phyloP scores from a whole-genome alignment of 2,113 vertebrate species.

The Aythya baeri region DNA sequence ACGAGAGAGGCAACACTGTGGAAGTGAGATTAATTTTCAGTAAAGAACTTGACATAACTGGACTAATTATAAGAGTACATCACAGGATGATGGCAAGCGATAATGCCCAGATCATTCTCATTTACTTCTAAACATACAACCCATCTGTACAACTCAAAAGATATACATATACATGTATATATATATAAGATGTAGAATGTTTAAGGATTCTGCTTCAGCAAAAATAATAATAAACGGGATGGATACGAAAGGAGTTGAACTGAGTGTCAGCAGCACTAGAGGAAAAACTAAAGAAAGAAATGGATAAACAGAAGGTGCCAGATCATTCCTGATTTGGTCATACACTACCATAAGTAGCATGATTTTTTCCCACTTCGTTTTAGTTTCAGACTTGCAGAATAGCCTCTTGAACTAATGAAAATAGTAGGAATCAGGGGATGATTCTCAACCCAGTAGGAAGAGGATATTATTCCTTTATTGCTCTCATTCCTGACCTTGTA shows the following conservation, averaged over 20 bases:
- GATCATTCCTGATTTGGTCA: not conserved
- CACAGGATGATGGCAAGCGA: not conserved
- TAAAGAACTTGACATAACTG: not conserved
- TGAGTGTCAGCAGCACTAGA: not conserved
- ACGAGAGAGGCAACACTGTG: not conserved
- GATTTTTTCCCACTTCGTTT: not conserved
- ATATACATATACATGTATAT: too few species aligned
- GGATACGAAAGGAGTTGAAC: not conserved
- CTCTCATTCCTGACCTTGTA: not conserved
- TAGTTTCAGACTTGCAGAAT: accelerated
- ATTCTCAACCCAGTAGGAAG: not conserved
- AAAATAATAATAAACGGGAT: not conserved
- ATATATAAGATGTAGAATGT: not conserved
- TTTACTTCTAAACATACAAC: not conserved
- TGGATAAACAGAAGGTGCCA: not conserved
- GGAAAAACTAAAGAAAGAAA: not conserved
- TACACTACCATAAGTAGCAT: accelerated
- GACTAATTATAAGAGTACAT: not conserved
- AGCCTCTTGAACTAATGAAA: not conserved
- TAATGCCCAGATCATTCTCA: not conserved
- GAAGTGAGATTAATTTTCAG: not conserved
- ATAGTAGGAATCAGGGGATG: not conserved
- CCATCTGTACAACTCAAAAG: not conserved
- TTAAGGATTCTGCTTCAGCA: not conserved
- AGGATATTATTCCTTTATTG: not conserved